Percentiles rank a stretch among this genome's conserved stretches.
These are phyloP conservation scores for Bombyx huttoni DNA, from an alignment of 2,888 invertebrate species.

Conservation along the genomic window DNA sequence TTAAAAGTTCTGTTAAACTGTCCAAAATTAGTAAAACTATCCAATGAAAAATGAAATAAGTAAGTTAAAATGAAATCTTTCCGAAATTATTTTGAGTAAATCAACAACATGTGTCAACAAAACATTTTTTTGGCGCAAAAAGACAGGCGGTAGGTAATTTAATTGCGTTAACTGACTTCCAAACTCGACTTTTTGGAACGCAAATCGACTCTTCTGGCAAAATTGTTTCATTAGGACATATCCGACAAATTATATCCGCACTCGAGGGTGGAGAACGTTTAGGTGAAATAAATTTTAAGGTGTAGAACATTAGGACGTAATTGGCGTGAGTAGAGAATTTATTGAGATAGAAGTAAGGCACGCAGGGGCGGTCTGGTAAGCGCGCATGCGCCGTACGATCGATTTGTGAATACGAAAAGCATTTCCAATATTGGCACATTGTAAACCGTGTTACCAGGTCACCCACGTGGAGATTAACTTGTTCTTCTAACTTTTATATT, in stretches of 20 bases:
- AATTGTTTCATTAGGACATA: background rate
- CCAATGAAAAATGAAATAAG: too few relatives aligned
- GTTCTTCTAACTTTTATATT: background rate
- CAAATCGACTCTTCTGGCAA: background rate
- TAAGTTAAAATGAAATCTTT: background rate
- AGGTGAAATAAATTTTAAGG: background rate
- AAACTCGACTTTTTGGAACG: background rate
- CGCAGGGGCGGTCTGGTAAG: slow-evolving; percentile 12
- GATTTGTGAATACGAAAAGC: slow-evolving; percentile 42
- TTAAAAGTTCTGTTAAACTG: too few relatives aligned
- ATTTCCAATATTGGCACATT: slow-evolving; percentile 26
- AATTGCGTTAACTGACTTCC: background rate
- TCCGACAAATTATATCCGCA: slow-evolving; percentile 1
- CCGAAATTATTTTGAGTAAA: slow-evolving; percentile 8
- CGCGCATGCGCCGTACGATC: slow-evolving; percentile 45
- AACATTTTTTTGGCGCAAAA: background rate
- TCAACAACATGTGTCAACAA: slow-evolving; percentile 8
- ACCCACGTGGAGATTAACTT: background rate
- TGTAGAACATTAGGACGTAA: background rate
- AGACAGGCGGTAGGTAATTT: background rate
- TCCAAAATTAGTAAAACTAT: too few relatives aligned
- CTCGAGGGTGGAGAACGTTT: background rate
- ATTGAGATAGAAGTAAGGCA: slow-evolving; percentile 5
- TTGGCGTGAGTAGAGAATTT: background rate
- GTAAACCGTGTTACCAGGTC: background rate